Evolutionary conservation across 2,113 vertebrate species (phyloP), one percentile per base, ranked within the genome.

Genomic region (Passer domesticus): DNA sequence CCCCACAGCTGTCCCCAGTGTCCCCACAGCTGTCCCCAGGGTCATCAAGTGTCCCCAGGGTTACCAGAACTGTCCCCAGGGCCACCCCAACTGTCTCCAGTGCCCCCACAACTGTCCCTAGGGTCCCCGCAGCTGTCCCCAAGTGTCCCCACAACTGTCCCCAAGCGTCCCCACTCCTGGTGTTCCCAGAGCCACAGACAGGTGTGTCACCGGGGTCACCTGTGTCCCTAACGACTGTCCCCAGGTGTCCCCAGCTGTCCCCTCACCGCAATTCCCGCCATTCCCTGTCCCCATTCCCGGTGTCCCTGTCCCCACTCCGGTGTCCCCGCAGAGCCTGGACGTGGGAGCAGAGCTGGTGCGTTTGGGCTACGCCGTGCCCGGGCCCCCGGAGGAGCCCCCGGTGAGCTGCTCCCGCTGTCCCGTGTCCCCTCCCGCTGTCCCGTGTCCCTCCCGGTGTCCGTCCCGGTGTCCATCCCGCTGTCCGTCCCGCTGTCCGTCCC

Each of bases 261-360:
- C 52, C 52, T 30, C 28, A 19, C 15, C 1, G 9, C 50, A 15
- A 27, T 50, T 27, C 25, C 49, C 16, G 43, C 17, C 17, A 18
- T 19, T 18, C 14, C 60, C 68, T 10, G 4, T 37, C 7, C 63
- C 21, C 13, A 15, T 30, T 41, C 41, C 39, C 39, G 10, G 18
- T 20, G 39, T 31, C 20, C 28, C 58, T 18, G 39, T 41, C 28
- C 20, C 70, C 39, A 16, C n/a, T 39, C 56, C 35, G 9, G n/a
- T 44, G 5, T 62, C 24, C 76, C 49, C 39, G 11, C 85, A 99
- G 99, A 96, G 81, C 28, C 55, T 98, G 72, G 98, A 99, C 27
- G 92, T 99, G 3, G 98, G 98, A 1, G 97, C 98, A 20, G 98
- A 99, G 97, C 96, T 99, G 82, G 95, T 99, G 35, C 96, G 92